Percentiles rank a stretch among this genome's conserved stretches.
Evolutionary conservation across 2,113 vertebrate genomes (phyloP).

Genomic region (Microtus oregoni): DNA sequence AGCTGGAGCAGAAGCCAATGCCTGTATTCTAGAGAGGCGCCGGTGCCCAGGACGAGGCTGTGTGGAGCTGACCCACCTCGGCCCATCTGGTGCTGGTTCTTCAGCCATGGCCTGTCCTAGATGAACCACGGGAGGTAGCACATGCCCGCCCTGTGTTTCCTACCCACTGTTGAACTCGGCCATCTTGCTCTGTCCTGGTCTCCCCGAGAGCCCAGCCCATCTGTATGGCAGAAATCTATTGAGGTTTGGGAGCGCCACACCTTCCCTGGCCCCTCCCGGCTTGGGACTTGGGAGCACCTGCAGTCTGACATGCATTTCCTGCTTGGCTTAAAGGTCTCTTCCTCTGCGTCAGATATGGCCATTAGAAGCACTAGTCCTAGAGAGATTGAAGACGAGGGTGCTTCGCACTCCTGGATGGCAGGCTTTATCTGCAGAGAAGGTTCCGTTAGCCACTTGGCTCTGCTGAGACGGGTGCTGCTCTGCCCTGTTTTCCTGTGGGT

Average conservation of each 20-base stretch:
- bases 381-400: background rate
- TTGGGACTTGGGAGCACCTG: rapidly evolving
- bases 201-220: background rate
- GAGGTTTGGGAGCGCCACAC: rapidly evolving
- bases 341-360: background rate
- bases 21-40: background rate
- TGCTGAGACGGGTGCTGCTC: background rate
- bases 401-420: background rate
- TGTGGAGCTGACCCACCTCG: background rate
- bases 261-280: background rate
- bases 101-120: background rate
- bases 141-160: background rate
- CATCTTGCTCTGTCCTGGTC: background rate
- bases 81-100: rapidly evolving
- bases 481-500: background rate
- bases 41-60: rapidly evolving
- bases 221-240: background rate
- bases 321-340: background rate
- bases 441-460: background rate
- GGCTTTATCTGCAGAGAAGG: background rate
- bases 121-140: background rate
- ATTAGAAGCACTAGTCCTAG: background rate
- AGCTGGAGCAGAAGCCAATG: background rate
- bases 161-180: background rate
- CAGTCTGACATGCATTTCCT: background rate